Base-by-base conservation (phyloP, 2,888 invertebrate genomes). In the Barypeithes pellucidus region DNA sequence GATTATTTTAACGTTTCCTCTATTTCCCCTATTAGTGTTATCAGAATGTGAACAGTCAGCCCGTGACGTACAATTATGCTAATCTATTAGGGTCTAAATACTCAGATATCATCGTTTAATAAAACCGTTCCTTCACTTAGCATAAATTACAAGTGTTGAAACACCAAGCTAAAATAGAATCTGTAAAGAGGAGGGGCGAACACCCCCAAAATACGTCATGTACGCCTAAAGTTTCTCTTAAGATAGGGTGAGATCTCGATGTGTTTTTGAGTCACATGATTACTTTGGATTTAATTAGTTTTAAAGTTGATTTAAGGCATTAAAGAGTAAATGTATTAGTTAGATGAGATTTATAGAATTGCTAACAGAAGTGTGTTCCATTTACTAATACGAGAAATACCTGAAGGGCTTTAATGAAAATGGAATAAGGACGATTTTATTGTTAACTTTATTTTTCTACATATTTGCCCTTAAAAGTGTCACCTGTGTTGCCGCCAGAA, bases 61-160 rank as follows among this genome's bases (percentile, higher is more conserved):
- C 50, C 54, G 52, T 61, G 72, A 61, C 54, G 33, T 43, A 36
- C 54, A 69, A 70, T 73, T 73, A 73, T 73, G 73, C 61, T 69
- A 73, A 73, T 73, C 73, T 69, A 50, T 66, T 65, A 41, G 29
- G 69, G 66, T 69, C 68, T 73, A 73, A 73, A 73, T 65, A 67
- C 68, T 39, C 47, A 24, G 65, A 73, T 73, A 73, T 69, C 73
- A 69, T 59, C 69, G 66, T 54, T 70, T 73, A 54, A 59, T 61
- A 60, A 73, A 69, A 59, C 66, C 61, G 60, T 66, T 50, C 41
- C 60, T 69, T 47, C 69, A 73, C 59, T 73, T 73, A 73, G 61
- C 73, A 73, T 73, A 73, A 73, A 69, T 73, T 73, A 73, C 66
- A 69, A 73, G 59, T 66, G 65, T 70, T 63, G 43, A 41, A 57